These are phyloP conservation scores for cattle (Bos taurus) DNA, from an alignment of 2,113 vertebrate genomes.

Conservation along the genomic window DNA sequence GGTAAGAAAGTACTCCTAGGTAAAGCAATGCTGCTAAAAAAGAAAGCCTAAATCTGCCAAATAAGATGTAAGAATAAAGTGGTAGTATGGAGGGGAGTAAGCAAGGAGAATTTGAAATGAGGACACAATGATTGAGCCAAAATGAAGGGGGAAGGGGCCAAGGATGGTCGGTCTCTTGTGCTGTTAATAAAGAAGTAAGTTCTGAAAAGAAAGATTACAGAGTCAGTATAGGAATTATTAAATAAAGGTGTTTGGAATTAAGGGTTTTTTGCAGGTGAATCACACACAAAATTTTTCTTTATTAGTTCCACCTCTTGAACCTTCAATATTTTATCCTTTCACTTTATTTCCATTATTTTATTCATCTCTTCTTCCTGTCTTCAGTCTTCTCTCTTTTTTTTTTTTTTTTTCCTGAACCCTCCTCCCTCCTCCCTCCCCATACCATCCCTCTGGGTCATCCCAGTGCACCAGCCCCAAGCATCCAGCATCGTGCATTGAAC, in stretches of 20 bases:
- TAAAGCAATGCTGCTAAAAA: background rate
- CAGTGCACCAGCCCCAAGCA: no score
- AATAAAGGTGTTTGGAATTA: background rate
- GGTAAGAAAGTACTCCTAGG: background rate
- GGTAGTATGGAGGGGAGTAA: background rate
- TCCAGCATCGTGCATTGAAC: no score
- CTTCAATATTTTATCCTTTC: background rate
- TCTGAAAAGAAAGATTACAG: background rate
- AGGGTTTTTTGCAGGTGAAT: background rate
- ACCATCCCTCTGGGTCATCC: no score
- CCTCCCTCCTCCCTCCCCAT: no score
- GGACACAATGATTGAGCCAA: background rate
- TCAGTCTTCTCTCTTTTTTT: background rate
- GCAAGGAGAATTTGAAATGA: background rate
- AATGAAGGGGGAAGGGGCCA: accelerated
- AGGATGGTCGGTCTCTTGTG: background rate
- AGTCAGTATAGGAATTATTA: background rate
- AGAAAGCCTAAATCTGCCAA: background rate
- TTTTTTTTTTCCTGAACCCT: background rate
- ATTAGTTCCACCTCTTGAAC: background rate
- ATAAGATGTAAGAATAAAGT: background rate
- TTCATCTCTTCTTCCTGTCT: background rate
- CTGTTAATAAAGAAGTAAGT: background rate
- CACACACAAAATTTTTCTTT: background rate
- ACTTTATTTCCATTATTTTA: background rate